These are phyloP conservation scores for Antrozous pallidus DNA, from an alignment of 2,797 vertebrate genomes.

Conservation along the genomic window DNA sequence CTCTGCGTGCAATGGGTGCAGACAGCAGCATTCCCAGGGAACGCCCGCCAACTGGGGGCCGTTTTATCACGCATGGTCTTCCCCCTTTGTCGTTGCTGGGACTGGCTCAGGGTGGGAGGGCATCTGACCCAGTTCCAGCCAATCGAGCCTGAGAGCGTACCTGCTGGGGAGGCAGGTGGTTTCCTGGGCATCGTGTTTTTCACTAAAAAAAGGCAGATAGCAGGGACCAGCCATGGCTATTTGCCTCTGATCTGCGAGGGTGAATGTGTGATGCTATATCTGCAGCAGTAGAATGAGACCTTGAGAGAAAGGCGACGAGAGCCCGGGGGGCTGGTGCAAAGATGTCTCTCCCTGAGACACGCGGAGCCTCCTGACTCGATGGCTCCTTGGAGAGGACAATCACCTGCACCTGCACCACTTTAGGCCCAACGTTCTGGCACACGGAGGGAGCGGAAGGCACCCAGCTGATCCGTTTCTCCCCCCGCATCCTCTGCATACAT, in stretches of 20 bases:
- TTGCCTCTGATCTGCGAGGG: not conserved
- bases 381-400: too few species aligned
- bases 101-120: too few species aligned
- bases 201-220: not conserved
- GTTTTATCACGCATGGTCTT: rapidly evolving
- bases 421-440: not conserved
- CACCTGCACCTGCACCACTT: not conserved
- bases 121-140: not conserved
- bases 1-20: not conserved
- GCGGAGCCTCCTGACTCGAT: not conserved
- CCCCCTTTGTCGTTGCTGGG: not conserved
- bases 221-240: not conserved
- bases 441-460: not conserved
- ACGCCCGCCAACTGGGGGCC: rapidly evolving
- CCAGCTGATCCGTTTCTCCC: rapidly evolving
- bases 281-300: not conserved
- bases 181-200: too few species aligned
- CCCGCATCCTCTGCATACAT: not conserved
- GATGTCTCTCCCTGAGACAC: too few species aligned
- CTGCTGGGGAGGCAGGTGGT: not conserved
- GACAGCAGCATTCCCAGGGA: not conserved
- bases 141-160: rapidly evolving
- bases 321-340: not conserved
- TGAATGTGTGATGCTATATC: not conserved
- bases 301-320: not conserved